Conservation (phyloP, 2,888 invertebrate species). For the Lamellibrachia satsuma region DNA sequence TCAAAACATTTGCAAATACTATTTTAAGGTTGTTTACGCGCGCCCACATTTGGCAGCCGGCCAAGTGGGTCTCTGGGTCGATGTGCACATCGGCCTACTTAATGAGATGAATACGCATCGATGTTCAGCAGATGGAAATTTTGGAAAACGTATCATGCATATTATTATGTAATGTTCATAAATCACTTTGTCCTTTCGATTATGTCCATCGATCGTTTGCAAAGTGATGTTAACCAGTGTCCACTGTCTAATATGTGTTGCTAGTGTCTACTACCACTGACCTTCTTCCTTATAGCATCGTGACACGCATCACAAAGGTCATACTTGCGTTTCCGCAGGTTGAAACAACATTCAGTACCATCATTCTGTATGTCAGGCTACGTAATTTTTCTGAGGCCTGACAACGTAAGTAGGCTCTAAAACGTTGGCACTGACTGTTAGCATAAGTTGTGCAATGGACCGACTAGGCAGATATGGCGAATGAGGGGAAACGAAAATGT, state of each 20-base stretch:
- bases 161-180: neutral
- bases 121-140: neutral
- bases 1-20: neutral
- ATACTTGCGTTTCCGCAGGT: neutral
- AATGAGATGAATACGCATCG: neutral
- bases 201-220: neutral
- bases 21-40: neutral
- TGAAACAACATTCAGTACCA: too few relatives aligned
- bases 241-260: neutral
- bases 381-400: too few relatives aligned
- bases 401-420: too few relatives aligned
- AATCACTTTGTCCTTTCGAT: neutral
- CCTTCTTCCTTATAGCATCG: neutral
- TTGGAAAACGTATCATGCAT: neutral
- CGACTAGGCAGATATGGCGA: too few relatives aligned
- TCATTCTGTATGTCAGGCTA: too few relatives aligned
- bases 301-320: neutral
- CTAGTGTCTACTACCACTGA: neutral
- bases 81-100: neutral
- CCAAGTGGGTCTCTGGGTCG: conserved; percentile 13
- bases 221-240: neutral
- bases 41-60: neutral
- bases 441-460: too few relatives aligned
- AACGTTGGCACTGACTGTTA: too few relatives aligned
- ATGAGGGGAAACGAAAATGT: too few relatives aligned